Conservation (phyloP, 2,888 invertebrate species). For the Brachycybe producta region DNA sequence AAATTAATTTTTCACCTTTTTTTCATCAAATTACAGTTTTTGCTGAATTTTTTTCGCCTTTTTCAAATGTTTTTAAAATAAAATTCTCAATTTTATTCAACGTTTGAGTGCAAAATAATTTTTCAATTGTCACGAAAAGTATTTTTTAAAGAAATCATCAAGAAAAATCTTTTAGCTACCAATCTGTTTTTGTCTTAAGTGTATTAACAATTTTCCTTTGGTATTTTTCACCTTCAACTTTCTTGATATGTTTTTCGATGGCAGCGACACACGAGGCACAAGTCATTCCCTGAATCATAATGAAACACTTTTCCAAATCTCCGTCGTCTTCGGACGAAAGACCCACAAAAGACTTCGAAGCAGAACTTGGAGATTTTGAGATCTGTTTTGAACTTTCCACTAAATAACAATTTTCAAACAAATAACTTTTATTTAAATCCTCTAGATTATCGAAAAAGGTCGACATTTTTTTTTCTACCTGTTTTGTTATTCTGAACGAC, state of each 20-base stretch:
- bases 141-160: no score
- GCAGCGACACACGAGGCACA: slow-evolving; percentile 90
- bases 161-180: no score
- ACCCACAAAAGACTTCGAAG: neutral
- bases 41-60: no score
- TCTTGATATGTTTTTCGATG: slow-evolving; percentile 82
- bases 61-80: no score
- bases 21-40: no score
- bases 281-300: slow-evolving; percentile 79
- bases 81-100: no score
- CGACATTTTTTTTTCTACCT: neutral
- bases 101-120: no score
- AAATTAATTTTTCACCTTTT: no score
- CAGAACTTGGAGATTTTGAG: neutral
- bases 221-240: slow-evolving; percentile 46
- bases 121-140: no score
- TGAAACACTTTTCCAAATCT: slow-evolving; percentile 27
- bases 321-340: slow-evolving; percentile 11
- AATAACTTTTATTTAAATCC: neutral
- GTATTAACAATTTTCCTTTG: neutral
- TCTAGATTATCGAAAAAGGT: neutral
- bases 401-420: no score
- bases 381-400: neutral
- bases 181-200: neutral
- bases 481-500: neutral